Evolutionary conservation across 64 coral and sea anemone species (phyloP).

Genomic region (Stylophora pistillata): DNA sequence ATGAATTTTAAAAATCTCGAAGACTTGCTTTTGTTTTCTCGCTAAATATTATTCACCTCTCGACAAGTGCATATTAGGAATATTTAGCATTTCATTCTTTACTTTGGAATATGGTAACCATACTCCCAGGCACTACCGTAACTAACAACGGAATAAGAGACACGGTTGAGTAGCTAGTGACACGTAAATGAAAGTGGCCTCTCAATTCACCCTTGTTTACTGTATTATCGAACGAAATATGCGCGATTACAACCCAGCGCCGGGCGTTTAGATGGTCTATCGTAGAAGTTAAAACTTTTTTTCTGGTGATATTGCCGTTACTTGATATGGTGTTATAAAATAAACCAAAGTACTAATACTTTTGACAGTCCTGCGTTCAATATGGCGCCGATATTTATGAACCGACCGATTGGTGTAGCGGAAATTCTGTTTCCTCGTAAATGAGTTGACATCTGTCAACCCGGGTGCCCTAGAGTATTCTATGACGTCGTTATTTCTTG

Average conservation of each 20-base stretch:
- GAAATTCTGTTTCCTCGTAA: not conserved
- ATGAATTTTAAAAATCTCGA: not conserved
- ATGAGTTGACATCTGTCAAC: not conserved
- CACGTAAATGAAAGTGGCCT: no score
- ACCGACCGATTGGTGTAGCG: not conserved
- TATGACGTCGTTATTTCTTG: not conserved
- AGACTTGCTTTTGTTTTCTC: not conserved
- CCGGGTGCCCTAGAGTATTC: not conserved
- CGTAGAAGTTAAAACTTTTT: no score
- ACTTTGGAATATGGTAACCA: not conserved
- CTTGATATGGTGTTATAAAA: no score
- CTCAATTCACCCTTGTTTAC: no score
- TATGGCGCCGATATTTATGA: not conserved
- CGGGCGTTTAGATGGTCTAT: no score
- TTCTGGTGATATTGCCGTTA: no score
- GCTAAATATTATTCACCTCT: not conserved
- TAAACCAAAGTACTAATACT: not conserved
- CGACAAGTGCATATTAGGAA: not conserved
- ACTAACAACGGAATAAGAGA: not conserved
- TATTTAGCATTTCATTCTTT: not conserved
- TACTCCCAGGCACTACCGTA: not conserved
- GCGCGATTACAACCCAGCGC: no score
- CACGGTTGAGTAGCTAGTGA: not conserved
- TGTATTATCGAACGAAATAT: no score
- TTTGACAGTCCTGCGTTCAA: not conserved